phyloP scores from a whole-genome alignment of 2,888 invertebrate genomes.

The Strigamia maritima region DNA sequence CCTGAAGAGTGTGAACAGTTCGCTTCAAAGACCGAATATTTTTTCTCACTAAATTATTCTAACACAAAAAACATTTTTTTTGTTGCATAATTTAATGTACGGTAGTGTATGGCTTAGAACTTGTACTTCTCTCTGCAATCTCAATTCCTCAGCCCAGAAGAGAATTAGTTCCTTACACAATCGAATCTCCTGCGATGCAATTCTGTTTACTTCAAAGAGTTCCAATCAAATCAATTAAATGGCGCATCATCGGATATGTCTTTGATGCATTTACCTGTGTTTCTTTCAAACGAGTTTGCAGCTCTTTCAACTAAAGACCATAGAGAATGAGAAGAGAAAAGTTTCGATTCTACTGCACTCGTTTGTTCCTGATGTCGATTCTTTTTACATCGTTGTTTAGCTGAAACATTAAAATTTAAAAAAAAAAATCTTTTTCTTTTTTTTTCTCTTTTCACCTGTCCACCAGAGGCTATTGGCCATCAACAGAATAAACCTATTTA shows the following conservation, averaged over 20 bases:
- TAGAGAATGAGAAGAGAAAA: neutral
- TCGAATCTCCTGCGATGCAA: neutral
- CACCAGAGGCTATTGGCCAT: neutral
- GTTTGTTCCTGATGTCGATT: neutral
- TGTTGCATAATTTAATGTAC: neutral
- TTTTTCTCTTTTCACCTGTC: neutral
- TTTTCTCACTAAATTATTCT: neutral
- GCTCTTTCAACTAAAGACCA: slow-evolving; percentile 1
- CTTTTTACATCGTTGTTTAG: slow-evolving; percentile 12
- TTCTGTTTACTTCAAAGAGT: neutral
- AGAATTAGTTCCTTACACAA: neutral
- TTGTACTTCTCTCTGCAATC: neutral
- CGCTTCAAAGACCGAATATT: neutral
- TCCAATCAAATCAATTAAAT: neutral
- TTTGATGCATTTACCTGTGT: neutral
- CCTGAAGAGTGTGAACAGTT: neutral
- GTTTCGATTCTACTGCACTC: neutral
- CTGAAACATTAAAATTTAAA: neutral
- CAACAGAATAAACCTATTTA: neutral
- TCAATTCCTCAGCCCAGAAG: neutral
- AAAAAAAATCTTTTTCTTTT: no score
- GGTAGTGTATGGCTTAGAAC: neutral
- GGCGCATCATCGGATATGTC: neutral
- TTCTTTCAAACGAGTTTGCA: neutral
- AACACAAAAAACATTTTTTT: neutral